Evolutionary conservation across 2,888 invertebrate genomes (phyloP).

Genomic region (Heteropelma amictum): DNA sequence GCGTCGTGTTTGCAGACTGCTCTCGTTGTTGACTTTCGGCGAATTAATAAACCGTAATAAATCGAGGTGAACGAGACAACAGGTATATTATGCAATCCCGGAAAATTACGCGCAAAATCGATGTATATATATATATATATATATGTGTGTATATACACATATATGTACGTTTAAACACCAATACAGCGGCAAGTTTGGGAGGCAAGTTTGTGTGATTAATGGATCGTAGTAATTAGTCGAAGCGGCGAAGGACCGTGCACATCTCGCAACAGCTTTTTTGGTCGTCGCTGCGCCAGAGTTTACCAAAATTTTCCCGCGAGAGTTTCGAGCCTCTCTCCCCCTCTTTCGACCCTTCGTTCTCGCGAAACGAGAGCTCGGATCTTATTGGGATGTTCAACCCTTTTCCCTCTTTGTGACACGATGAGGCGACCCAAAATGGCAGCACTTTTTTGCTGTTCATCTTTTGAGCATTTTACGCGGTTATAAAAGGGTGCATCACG

Average conservation of each 20-base stretch:
- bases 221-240: constrained; percentile 45
- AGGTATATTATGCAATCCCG: too few relatives aligned
- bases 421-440: too few relatives aligned
- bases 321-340: constrained; percentile 1
- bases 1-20: background rate
- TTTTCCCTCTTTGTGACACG: too few relatives aligned
- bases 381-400: too few relatives aligned
- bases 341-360: background rate
- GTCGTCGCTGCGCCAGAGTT: constrained; percentile 42
- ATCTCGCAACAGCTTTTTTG: constrained; percentile 36
- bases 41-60: background rate
- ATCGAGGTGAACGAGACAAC: background rate
- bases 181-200: background rate
- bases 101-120: too few relatives aligned
- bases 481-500: too few relatives aligned
- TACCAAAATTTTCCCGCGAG: constrained; percentile 43
- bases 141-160: too few relatives aligned
- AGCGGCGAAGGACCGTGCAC: constrained; percentile 1
- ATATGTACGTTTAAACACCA: too few relatives aligned
- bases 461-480: too few relatives aligned
- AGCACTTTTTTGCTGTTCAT: too few relatives aligned
- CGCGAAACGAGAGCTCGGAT: too few relatives aligned
- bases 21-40: background rate
- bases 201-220: constrained; percentile 51
- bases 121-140: too few relatives aligned